These are phyloP conservation scores for Arbacia lixula DNA, from an alignment of 53 echinoderm and acorn worm genomes.

Conservation along the genomic window DNA sequence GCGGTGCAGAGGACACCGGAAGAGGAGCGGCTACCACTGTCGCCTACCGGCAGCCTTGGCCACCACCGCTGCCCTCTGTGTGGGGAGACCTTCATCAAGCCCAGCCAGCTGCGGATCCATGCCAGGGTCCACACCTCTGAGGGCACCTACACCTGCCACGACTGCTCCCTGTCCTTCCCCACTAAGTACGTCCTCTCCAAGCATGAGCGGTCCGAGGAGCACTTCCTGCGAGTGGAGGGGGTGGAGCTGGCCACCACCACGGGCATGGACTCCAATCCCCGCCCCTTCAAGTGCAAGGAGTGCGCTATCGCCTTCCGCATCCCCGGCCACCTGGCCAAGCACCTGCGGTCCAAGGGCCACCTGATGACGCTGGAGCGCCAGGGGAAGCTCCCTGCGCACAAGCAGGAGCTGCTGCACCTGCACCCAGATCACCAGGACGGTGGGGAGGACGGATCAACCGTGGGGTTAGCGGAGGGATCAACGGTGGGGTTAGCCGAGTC, in stretches of 20 bases:
- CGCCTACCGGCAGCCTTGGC: constrained; percentile 71
- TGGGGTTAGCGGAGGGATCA: constrained; percentile 25
- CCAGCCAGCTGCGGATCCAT: constrained; percentile 96
- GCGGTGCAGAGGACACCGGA: neutral
- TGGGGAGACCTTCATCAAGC: constrained; percentile 90
- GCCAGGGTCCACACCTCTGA: constrained; percentile 84
- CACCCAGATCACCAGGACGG: constrained; percentile 59
- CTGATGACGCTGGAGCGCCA: constrained; percentile 89
- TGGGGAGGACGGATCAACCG: constrained; percentile 47
- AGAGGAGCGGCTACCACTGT: constrained; percentile 58
- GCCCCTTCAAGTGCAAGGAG: constrained; percentile 99
- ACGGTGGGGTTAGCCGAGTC: neutral
- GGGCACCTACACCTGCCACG: constrained; percentile 79
- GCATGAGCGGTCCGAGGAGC: constrained; percentile 92
- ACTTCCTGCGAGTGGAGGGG: constrained; percentile 92
- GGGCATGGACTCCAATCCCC: constrained; percentile 78
- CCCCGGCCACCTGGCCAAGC: constrained; percentile 98
- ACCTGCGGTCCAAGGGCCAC: constrained; percentile 89
- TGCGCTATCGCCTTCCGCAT: constrained; percentile 97
- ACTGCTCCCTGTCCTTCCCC: constrained; percentile 75
- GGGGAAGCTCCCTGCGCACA: constrained; percentile 76
- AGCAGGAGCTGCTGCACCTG: constrained; percentile 65
- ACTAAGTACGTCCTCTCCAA: constrained; percentile 82
- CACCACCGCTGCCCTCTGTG: constrained; percentile 87
- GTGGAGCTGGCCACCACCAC: constrained; percentile 87